These are phyloP conservation scores for Xyliphius kryptos DNA, from an alignment of 2,113 vertebrate genomes.

Conservation along the genomic window DNA sequence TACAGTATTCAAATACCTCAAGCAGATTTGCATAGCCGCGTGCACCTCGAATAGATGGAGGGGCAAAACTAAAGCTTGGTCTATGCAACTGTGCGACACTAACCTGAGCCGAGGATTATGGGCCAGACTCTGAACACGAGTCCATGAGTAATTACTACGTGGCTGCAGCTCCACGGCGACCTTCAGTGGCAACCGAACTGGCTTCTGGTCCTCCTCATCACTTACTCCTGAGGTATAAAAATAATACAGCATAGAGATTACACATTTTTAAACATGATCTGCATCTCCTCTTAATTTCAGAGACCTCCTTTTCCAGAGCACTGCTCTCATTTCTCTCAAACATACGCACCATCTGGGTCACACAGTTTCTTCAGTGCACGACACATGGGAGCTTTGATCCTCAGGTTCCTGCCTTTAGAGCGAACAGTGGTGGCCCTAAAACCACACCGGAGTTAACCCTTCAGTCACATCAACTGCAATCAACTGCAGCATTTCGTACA, in stretches of 20 bases:
- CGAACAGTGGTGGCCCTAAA: conserved; percentile 94
- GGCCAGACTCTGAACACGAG: conserved; percentile 89
- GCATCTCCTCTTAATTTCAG: too few relatives aligned
- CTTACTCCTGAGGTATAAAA: conserved; percentile 82
- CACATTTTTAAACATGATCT: too few relatives aligned
- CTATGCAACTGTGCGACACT: conserved; percentile 4
- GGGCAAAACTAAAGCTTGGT: too few relatives aligned
- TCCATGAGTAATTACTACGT: conserved; percentile 90
- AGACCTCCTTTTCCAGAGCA: too few relatives aligned
- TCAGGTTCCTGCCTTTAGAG: conserved; percentile 92
- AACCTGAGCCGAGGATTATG: conserved; percentile 98
- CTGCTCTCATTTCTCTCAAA: background rate
- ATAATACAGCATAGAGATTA: too few relatives aligned
- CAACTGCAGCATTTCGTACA: too few relatives aligned
- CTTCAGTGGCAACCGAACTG: conserved; percentile 87
- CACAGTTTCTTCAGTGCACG: conserved; percentile 94
- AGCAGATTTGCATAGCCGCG: too few relatives aligned
- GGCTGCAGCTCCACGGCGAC: conserved; percentile 92
- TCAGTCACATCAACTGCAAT: too few relatives aligned
- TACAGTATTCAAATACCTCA: too few relatives aligned
- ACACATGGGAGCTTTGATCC: conserved; percentile 97
- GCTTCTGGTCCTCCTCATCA: conserved; percentile 97
- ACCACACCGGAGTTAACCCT: too few relatives aligned
- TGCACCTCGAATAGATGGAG: too few relatives aligned
- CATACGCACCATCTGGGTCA: conserved; percentile 85